phyloP scores from a whole-genome alignment of 2,888 invertebrate genomes.

The Pollenia angustigena region DNA sequence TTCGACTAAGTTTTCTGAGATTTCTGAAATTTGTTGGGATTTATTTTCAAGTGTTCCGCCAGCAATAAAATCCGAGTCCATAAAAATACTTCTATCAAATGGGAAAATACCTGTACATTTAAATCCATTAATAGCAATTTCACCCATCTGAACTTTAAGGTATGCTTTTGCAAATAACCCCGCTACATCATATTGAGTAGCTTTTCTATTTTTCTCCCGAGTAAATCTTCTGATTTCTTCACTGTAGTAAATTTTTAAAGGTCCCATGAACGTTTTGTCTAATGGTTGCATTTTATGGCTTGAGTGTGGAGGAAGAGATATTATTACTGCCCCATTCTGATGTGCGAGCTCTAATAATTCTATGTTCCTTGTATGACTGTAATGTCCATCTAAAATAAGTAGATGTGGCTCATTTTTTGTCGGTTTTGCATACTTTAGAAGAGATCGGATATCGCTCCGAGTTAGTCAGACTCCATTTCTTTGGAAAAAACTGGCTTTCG shows the following conservation, averaged over 20 bases:
- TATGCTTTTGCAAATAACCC: constrained; percentile 64
- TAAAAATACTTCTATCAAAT: constrained; percentile 65
- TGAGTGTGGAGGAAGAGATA: constrained; percentile 67
- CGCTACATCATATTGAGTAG: constrained; percentile 59
- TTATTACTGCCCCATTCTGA: constrained; percentile 58
- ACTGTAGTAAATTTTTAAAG: constrained; percentile 69
- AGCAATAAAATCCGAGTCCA: too few species aligned
- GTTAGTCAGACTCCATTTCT: too few species aligned
- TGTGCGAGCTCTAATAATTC: constrained; percentile 63
- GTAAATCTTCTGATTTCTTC: too few species aligned
- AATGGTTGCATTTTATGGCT: constrained; percentile 47
- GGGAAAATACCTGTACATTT: constrained; percentile 67
- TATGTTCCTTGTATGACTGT: too few species aligned
- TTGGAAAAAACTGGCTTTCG: too few species aligned
- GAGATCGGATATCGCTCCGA: too few species aligned
- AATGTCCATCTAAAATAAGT: too few species aligned
- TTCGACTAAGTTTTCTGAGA: too few species aligned
- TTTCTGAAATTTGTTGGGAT: too few species aligned
- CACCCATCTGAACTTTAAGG: constrained; percentile 63
- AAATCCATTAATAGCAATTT: constrained; percentile 69
- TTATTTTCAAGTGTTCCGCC: too few species aligned
- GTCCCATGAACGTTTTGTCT: constrained; percentile 69
- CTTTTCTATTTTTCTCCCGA: constrained; percentile 55
- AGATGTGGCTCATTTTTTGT: too few species aligned
- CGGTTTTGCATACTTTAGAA: too few species aligned